Percentiles rank a stretch among this genome's conserved stretches.
These are phyloP conservation scores for Quadriops clusia DNA, from an alignment of 2,888 invertebrate species.

Conservation along the genomic window DNA sequence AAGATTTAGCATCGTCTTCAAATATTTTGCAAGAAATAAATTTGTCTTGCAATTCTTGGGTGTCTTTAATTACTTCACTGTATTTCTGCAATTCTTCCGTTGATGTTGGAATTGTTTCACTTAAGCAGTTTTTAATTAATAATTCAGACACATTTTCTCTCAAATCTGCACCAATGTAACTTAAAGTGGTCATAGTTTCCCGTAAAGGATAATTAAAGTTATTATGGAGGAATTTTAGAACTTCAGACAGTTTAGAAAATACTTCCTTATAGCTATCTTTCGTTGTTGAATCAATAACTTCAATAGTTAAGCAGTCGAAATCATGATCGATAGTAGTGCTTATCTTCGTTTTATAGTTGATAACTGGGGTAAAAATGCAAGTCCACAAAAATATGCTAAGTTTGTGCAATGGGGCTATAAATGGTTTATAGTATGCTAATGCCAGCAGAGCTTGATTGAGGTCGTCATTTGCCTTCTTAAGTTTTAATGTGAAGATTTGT, in stretches of 20 bases:
- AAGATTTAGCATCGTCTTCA: constrained; percentile 41
- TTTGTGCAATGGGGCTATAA: constrained; percentile 39
- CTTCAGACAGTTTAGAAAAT: constrained; percentile 42
- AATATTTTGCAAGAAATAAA: constrained; percentile 50
- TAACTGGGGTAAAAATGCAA: constrained; percentile 46
- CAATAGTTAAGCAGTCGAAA: constrained; percentile 23
- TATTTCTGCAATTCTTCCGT: constrained; percentile 59
- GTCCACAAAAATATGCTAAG: constrained; percentile 48
- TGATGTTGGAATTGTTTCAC: constrained; percentile 64
- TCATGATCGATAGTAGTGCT: constrained; percentile 33
- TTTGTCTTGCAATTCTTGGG: constrained; percentile 52
- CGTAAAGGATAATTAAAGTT: constrained; percentile 42
- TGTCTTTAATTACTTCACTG: constrained; percentile 46
- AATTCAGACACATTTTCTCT: constrained; percentile 48
- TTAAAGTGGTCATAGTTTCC: constrained; percentile 39
- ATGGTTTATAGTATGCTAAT: constrained; percentile 17
- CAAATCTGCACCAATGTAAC: constrained; percentile 43
- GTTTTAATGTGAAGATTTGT: constrained; percentile 27
- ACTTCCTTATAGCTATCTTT: constrained; percentile 43
- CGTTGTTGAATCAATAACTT: constrained; percentile 33
- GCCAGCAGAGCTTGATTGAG: constrained; percentile 37
- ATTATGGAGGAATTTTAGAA: constrained; percentile 47
- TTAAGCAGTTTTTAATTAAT: constrained; percentile 61
- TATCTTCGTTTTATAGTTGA: constrained; percentile 40
- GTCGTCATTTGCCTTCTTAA: constrained; percentile 31